phyloP scores from a whole-genome alignment of 2,888 invertebrate species.

The Scaptodrosophila latifasciaeformis region DNA sequence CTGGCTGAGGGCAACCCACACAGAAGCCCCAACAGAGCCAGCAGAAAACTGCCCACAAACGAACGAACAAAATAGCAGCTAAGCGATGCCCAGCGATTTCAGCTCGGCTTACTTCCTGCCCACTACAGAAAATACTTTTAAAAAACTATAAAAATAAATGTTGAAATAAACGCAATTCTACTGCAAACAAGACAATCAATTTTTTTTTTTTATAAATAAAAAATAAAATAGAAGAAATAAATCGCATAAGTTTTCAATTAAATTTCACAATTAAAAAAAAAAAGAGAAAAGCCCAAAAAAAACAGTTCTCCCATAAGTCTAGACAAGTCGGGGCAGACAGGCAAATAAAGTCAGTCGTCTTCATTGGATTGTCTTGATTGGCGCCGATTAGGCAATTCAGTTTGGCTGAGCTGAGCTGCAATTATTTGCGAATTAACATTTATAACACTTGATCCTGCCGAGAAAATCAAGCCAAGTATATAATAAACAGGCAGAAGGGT shows the following conservation, averaged over 20 bases:
- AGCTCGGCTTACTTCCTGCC: constrained; percentile 6
- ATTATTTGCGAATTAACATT: constrained; percentile 71
- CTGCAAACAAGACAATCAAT: not conserved
- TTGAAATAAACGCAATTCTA: not conserved
- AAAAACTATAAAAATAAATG: not conserved
- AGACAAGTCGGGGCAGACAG: constrained; percentile 23
- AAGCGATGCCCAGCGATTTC: not conserved
- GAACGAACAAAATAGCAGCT: not conserved
- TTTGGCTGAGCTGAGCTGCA: constrained; percentile 36
- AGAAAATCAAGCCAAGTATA: too few species aligned
- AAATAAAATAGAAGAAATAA: constrained; percentile 14
- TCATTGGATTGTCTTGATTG: constrained; percentile 46
- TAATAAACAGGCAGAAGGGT: constrained; percentile 12
- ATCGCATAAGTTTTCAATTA: constrained; percentile 66
- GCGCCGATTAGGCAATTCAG: constrained; percentile 61
- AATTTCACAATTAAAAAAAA: constrained; percentile 14
- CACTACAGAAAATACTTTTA: not conserved
- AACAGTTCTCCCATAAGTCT: constrained; percentile 27
- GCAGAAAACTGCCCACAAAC: constrained; percentile 36
- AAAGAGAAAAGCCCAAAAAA: not conserved
- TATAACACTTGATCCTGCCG: constrained; percentile 67
- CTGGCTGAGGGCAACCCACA: too few species aligned
- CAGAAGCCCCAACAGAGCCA: constrained; percentile 23
- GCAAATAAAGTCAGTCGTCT: not conserved
- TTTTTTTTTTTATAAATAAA: not conserved